phyloP scores from a whole-genome alignment of 2,888 invertebrate species.

The Drosophila rellima region DNA sequence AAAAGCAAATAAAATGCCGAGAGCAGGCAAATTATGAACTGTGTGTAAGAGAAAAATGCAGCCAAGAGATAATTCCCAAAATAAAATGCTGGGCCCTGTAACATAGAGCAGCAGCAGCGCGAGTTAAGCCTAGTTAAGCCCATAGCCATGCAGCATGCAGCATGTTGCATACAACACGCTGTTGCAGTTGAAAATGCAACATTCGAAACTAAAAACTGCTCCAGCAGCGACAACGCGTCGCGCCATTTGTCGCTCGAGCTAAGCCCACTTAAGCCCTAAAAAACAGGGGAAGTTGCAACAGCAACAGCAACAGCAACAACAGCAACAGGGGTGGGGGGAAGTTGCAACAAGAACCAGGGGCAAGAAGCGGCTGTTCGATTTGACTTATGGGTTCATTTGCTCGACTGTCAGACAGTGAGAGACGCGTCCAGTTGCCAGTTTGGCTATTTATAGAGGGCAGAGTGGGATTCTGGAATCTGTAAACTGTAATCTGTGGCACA shows the following conservation, averaged over 20 bases:
- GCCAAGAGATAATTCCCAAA: slow-evolving; percentile 43
- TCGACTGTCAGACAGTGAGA: slow-evolving; percentile 49
- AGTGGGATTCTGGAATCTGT: slow-evolving; percentile 2
- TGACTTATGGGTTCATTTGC: slow-evolving; percentile 85
- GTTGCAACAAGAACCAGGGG: slow-evolving; percentile 5
- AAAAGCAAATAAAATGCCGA: slow-evolving; percentile 56
- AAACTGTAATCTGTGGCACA: slow-evolving; percentile 16
- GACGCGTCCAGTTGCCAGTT: slow-evolving; percentile 27
- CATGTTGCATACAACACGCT: slow-evolving; percentile 48
- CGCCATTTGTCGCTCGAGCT: slow-evolving; percentile 80
- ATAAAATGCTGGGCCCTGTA: slow-evolving; percentile 62
- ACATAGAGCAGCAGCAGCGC: slow-evolving; percentile 31
- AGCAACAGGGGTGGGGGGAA: background rate
- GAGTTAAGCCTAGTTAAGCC: slow-evolving; percentile 79
- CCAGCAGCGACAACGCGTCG: slow-evolving; percentile 61
- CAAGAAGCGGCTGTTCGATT: slow-evolving; percentile 73
- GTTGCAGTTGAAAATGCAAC: slow-evolving; percentile 59
- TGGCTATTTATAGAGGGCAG: slow-evolving; percentile 62
- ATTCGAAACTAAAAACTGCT: slow-evolving; percentile 72
- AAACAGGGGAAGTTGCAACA: slow-evolving; percentile 59
- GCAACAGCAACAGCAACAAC: slow-evolving; percentile 14
- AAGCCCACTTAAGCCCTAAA: slow-evolving; percentile 83
- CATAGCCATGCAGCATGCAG: slow-evolving; percentile 58
- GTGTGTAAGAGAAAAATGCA: slow-evolving; percentile 33
- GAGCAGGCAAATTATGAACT: slow-evolving; percentile 68